phyloP scores from a whole-genome alignment of 2,113 vertebrate genomes.

The Colinus virginianus region DNA sequence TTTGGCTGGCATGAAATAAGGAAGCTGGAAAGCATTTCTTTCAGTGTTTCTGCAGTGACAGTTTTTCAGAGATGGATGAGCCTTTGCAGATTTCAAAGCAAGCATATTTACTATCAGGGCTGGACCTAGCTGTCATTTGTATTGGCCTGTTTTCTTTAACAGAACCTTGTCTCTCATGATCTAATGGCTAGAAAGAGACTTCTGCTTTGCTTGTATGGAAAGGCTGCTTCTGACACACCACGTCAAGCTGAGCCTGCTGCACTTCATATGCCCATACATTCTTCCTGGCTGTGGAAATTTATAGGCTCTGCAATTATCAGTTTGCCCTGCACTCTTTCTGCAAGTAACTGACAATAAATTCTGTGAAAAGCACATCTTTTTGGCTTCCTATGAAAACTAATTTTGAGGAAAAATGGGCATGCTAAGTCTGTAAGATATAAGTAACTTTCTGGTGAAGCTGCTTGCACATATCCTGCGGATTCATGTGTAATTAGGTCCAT shows the following conservation, averaged over 20 bases:
- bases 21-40: not conserved
- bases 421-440: not conserved
- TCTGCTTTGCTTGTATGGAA: not conserved
- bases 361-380: not conserved
- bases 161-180: not conserved
- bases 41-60: not conserved
- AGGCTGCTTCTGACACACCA: not conserved
- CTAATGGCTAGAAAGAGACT: not conserved
- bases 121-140: not conserved
- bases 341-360: not conserved
- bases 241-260: not conserved
- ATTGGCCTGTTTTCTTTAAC: not conserved
- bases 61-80: not conserved
- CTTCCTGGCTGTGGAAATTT: not conserved
- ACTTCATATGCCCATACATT: not conserved
- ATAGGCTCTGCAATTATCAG: not conserved
- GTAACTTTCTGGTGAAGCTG: not conserved
- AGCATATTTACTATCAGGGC: not conserved
- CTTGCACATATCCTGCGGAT: constrained; percentile 6
- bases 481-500: not conserved
- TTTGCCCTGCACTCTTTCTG: not conserved
- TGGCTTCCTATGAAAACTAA: not conserved
- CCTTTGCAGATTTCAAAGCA: not conserved
- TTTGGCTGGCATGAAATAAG: too few species aligned
- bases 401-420: not conserved